phyloP scores from a whole-genome alignment of 2,113 vertebrate genomes.

The Corapipo altera region DNA sequence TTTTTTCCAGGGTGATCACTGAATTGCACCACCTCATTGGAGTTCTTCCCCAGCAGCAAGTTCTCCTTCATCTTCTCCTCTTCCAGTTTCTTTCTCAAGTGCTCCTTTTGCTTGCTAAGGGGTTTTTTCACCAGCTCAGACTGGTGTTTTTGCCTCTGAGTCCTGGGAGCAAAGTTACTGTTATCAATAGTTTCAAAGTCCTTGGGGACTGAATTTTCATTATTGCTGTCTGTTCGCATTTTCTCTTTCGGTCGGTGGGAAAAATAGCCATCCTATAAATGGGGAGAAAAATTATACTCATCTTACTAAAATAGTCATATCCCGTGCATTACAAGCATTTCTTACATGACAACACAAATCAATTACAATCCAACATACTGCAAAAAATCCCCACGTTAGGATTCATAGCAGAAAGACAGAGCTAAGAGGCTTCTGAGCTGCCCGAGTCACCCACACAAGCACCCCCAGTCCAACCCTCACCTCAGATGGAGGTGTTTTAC shows the following conservation, averaged over 20 bases:
- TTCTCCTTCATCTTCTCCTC: conserved; percentile 78
- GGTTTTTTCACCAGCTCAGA: conserved; percentile 74
- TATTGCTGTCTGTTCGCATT: conserved; percentile 94
- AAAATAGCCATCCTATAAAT: conserved; percentile 88
- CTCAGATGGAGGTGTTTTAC: not conserved
- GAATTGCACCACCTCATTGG: conserved; percentile 78
- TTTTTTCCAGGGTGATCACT: conserved; percentile 51
- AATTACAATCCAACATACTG: not conserved
- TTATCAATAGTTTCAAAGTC: conserved; percentile 98
- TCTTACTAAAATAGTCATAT: conserved; percentile 13
- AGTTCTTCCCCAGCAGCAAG: conserved; percentile 73
- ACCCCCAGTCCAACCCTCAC: not conserved
- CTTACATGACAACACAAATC: not conserved
- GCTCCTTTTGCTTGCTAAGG: conserved; percentile 80
- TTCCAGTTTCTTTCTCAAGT: conserved; percentile 80
- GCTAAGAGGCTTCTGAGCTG: not conserved
- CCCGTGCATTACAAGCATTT: not conserved
- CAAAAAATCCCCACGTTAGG: not conserved
- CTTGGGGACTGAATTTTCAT: conserved; percentile 97
- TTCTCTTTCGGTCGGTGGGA: conserved; percentile 95
- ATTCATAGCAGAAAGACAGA: not conserved
- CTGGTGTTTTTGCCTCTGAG: conserved; percentile 85
- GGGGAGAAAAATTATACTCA: conserved; percentile 36
- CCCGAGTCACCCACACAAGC: not conserved
- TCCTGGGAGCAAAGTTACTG: conserved; percentile 93